These are phyloP conservation scores for Grantiella picta DNA, from an alignment of 2,113 vertebrate species.

Conservation along the genomic window DNA sequence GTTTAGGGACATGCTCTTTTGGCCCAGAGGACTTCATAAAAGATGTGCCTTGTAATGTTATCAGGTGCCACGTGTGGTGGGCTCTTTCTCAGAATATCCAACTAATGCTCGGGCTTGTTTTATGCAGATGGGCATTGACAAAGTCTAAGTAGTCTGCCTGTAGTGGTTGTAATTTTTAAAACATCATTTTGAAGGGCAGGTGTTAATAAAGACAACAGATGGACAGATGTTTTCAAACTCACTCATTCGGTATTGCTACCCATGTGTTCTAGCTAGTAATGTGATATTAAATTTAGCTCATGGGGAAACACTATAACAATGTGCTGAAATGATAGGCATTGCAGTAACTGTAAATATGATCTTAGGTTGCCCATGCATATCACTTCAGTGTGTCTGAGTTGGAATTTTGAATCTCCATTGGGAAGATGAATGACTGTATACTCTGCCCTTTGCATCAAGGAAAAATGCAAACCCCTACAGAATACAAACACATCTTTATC, in stretches of 20 bases:
- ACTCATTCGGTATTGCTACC: background rate
- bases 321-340: background rate
- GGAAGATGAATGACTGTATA: background rate
- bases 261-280: background rate
- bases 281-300: background rate
- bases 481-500: background rate
- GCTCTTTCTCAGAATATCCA: background rate
- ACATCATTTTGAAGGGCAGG: background rate
- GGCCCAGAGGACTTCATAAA: background rate
- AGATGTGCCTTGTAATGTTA: background rate
- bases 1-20: background rate
- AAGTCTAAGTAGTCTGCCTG: background rate
- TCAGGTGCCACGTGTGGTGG: background rate
- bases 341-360: background rate
- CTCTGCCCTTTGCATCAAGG: background rate
- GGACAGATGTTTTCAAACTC: background rate
- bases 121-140: background rate
- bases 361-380: background rate
- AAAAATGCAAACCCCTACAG: background rate
- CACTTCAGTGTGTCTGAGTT: background rate
- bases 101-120: background rate
- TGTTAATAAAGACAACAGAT: background rate
- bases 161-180: background rate
- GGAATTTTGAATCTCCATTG: background rate
- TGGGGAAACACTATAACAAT: background rate